Evolutionary conservation across 2,797 vertebrate species (phyloP), one percentile per base, ranked within the genome.

Genomic region (Notolabrus celidotus): DNA sequence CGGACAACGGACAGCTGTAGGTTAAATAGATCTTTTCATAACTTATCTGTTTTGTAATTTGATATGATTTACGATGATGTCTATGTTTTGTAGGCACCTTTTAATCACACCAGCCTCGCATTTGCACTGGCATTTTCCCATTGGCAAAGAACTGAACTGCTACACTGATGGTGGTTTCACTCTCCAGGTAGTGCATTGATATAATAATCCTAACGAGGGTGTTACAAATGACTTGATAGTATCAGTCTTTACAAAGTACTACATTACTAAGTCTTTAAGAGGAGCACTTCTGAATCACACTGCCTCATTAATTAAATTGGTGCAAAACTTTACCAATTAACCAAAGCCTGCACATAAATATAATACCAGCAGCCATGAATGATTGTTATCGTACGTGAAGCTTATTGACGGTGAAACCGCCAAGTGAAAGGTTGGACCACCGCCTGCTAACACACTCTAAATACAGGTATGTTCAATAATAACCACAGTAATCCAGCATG

Each of bases 391-490:
- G 23, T 61, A 51, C 45, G 20, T 22, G 16, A 39, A 34, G 16
- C 49, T 14, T 49, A 54, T 33, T 55, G 60, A 42, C 62, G 57
- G 41, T 23, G 46, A 31, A 23, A 33, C 38, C 63, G 75, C 58
- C 67, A 81, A 50, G 20, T 47, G n/a, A 77, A 62, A 65, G 38
- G 54, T 29, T 31, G 29, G 29, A 31, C 29, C 29, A 31, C 29
- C 29, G 7, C 7, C 29, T 31, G 29, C 29, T 31, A 31, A 31
- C 29, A 31, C 29, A 31, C 29, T 5, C 29, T 31, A 31, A 31
- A 31, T 31, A 31, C 29, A 31, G 29, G 29, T 29, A 31, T 5
- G 29, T 6, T 31, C 29, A 27, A 27, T 6, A 8, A 29, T 6
- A 31, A 31, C 7, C 29, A 31, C 29, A 7, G 7, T 31, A 4